Conservation (phyloP, 2,888 invertebrate genomes). For the Lochmaea capreae region DNA sequence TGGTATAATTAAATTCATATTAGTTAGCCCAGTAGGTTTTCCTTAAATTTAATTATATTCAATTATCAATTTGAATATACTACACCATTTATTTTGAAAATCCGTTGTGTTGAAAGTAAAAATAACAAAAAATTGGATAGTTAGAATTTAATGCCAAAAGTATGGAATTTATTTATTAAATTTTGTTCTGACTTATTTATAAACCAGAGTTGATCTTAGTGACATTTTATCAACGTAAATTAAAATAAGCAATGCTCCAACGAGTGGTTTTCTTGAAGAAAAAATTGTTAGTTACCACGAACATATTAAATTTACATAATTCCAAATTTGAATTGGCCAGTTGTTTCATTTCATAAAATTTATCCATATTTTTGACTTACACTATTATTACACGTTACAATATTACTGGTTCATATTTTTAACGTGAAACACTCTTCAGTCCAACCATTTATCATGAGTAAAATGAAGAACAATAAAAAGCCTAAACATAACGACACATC, state of each 20-base stretch:
- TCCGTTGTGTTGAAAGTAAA: not conserved
- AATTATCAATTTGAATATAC: not conserved
- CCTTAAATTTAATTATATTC: too few relatives aligned
- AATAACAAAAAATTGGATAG: not conserved
- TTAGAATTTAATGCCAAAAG: not conserved
- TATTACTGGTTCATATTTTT: not conserved
- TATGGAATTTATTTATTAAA: conserved; percentile 8
- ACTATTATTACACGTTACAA: not conserved
- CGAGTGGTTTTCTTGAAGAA: not conserved
- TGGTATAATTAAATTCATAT: too few relatives aligned
- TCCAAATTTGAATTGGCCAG: too few relatives aligned
- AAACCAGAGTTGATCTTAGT: not conserved
- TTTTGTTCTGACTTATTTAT: not conserved
- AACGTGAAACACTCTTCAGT: not conserved
- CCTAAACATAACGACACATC: not conserved
- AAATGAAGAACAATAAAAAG: not conserved
- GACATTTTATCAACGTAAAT: not conserved
- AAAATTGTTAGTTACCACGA: not conserved
- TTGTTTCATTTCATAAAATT: not conserved
- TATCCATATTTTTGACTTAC: conserved; percentile 3
- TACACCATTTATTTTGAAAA: not conserved
- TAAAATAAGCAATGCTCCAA: not conserved
- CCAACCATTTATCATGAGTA: not conserved
- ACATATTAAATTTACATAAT: not conserved
- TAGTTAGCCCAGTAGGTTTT: too few relatives aligned